These are phyloP conservation scores for Capitulum mitella DNA, from an alignment of 2,888 invertebrate genomes.

Conservation along the genomic window DNA sequence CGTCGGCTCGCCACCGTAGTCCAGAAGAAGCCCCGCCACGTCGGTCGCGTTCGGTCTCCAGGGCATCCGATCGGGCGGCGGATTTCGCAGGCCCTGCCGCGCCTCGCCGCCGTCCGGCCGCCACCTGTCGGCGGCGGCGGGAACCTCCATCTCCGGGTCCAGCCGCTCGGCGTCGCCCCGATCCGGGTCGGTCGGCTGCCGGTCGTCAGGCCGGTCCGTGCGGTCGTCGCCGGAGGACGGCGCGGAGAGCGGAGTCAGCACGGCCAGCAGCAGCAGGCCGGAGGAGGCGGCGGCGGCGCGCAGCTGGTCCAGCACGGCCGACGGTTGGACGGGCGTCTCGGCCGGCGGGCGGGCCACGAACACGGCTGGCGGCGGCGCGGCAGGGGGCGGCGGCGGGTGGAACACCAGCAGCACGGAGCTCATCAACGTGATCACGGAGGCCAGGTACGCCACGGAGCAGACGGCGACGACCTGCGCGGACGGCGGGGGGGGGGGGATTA, in stretches of 20 bases:
- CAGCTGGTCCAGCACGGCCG: not conserved
- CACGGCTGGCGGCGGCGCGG: not conserved
- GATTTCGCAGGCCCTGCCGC: not conserved
- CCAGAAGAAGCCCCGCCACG: no score
- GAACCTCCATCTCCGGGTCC: not conserved
- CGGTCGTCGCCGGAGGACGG: not conserved
- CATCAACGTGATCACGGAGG: conserved; percentile 54
- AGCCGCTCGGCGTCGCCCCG: not conserved
- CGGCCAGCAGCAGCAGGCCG: not conserved
- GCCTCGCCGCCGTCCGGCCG: not conserved
- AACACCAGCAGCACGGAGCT: conserved; percentile 37
- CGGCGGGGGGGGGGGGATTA: no score
- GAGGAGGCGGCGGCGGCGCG: conserved; percentile 1
- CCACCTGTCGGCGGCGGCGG: not conserved
- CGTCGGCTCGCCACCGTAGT: no score
- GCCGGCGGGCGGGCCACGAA: not conserved
- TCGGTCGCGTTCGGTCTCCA: no score
- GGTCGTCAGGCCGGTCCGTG: not conserved
- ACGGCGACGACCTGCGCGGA: conserved; percentile 48
- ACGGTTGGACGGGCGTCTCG: not conserved
- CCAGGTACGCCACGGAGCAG: conserved; percentile 55
- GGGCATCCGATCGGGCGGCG: not conserved
- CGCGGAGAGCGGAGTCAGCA: not conserved
- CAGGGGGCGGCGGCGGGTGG: not conserved
- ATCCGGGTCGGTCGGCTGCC: not conserved